These are phyloP conservation scores for Scaptomyza cyrtandrae DNA, from an alignment of 2,888 invertebrate genomes.

Conservation along the genomic window DNA sequence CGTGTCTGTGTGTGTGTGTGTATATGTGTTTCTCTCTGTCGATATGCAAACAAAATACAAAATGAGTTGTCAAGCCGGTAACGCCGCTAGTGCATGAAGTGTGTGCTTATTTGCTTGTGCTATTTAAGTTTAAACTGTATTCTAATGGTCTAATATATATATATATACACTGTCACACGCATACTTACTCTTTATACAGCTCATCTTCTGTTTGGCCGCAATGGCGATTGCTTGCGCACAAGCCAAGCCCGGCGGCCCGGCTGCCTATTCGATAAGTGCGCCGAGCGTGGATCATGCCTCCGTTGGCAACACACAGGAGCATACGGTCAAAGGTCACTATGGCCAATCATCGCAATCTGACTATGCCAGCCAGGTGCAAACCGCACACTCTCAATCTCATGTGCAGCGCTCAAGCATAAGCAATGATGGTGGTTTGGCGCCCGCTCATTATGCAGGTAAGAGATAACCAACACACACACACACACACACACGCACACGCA, in stretches of 20 bases:
- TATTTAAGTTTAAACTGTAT: neutral
- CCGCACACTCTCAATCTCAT: slow-evolving; percentile 84
- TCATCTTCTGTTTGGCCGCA: slow-evolving; percentile 81
- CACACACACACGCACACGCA: neutral
- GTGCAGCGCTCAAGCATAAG: slow-evolving; percentile 84
- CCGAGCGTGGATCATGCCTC: slow-evolving; percentile 84
- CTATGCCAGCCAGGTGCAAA: slow-evolving; percentile 84
- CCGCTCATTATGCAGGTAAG: slow-evolving; percentile 74
- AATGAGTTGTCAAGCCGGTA: slow-evolving; percentile 33
- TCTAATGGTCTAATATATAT: neutral
- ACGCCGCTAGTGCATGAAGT: slow-evolving; percentile 19
- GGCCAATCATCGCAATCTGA: slow-evolving; percentile 84
- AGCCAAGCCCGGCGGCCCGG: slow-evolving; percentile 83
- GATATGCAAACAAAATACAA: slow-evolving; percentile 54
- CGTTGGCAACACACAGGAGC: slow-evolving; percentile 84
- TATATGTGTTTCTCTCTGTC: slow-evolving; percentile 2
- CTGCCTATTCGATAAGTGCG: slow-evolving; percentile 83
- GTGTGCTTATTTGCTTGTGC: neutral
- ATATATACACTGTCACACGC: neutral
- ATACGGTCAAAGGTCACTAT: slow-evolving; percentile 84
- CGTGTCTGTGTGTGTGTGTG: neutral
- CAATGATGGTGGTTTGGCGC: slow-evolving; percentile 83
- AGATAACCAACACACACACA: neutral
- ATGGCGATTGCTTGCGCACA: slow-evolving; percentile 80
- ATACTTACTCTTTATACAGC: slow-evolving; percentile 47